phyloP scores from a whole-genome alignment of 2,113 vertebrate genomes.

The Emydura subglobosa region DNA sequence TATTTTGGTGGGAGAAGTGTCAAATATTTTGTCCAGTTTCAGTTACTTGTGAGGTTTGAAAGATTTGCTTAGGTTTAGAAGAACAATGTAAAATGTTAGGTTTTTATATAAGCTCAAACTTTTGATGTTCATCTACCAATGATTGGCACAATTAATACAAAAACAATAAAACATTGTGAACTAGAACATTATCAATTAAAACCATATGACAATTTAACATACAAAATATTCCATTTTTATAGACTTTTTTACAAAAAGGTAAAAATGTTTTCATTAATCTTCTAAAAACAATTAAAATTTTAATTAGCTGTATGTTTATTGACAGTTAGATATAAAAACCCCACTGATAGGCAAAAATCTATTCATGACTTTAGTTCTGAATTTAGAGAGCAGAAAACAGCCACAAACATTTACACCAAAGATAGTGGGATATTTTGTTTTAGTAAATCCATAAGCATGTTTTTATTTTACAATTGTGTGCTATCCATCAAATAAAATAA shows the following conservation, averaged over 20 bases:
- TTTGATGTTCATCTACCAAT: neutral
- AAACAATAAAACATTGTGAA: neutral
- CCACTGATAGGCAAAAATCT: neutral
- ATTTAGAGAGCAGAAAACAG: neutral
- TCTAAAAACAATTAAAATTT: neutral
- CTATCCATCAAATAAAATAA: neutral
- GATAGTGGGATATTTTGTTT: neutral
- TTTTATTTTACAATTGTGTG: conserved; percentile 2
- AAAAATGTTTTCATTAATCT: neutral
- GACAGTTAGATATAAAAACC: neutral
- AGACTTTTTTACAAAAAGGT: neutral
- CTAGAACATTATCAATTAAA: neutral
- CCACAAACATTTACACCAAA: neutral
- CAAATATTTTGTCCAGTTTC: neutral
- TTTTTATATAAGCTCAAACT: neutral
- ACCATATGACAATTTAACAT: neutral
- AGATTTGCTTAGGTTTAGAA: neutral
- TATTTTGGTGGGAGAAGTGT: neutral
- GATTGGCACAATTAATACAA: neutral
- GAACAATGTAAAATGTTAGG: neutral
- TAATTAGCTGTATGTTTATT: neutral
- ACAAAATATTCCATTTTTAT: neutral
- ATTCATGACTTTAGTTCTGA: neutral
- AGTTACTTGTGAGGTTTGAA: neutral
- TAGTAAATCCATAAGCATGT: neutral